These are phyloP conservation scores for Falco punctatus DNA, from an alignment of 2,113 vertebrate species.

Conservation along the genomic window DNA sequence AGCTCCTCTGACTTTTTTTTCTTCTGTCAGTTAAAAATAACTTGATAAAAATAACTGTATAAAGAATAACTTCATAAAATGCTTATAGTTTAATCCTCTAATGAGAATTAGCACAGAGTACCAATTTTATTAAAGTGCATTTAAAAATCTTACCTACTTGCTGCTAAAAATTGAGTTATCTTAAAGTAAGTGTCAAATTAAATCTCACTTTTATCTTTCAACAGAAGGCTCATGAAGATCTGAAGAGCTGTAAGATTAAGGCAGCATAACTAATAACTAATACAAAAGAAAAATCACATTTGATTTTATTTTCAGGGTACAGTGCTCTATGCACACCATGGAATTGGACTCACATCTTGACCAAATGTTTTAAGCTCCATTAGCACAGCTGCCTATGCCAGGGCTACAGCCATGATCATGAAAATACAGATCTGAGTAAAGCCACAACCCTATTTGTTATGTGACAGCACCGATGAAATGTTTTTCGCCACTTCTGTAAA, in stretches of 20 bases:
- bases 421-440: background rate
- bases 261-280: background rate
- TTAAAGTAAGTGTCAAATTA: slow-evolving; percentile 45
- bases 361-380: background rate
- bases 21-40: slow-evolving; percentile 27
- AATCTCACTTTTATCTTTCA: slow-evolving; percentile 19
- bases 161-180: slow-evolving; percentile 11
- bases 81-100: slow-evolving; percentile 50
- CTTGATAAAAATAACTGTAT: slow-evolving; percentile 36
- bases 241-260: background rate
- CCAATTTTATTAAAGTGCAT: slow-evolving; percentile 11
- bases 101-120: slow-evolving; percentile 31
- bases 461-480: background rate
- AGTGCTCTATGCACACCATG: accelerated
- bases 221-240: background rate
- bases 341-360: background rate
- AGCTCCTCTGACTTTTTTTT: background rate
- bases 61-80: slow-evolving; percentile 20
- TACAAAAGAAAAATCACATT: background rate
- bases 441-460: background rate
- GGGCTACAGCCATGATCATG: background rate
- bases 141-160: slow-evolving; percentile 38
- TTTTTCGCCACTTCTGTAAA: background rate
- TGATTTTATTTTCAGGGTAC: background rate
- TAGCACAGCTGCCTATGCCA: background rate